Conservation (phyloP, 2,113 vertebrate genomes). For the Phylloscopus trochilus region DNA sequence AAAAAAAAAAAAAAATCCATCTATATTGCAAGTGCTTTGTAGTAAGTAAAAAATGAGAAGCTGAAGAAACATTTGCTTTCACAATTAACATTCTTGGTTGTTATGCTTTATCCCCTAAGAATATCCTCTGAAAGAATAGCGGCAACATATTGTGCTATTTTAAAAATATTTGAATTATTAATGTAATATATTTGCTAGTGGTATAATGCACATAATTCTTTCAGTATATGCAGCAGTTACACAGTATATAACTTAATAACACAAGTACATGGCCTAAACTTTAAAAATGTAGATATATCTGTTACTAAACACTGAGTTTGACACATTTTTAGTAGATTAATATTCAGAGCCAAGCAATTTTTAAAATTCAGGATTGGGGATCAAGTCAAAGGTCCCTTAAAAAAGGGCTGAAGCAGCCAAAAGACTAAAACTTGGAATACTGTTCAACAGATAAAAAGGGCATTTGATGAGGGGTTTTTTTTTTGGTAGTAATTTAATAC, state of each 20-base stretch:
- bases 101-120: background rate
- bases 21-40: background rate
- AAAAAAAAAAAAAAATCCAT: background rate
- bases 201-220: background rate
- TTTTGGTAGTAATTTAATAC: background rate
- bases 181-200: background rate
- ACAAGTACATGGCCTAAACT: background rate
- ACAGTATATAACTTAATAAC: background rate
- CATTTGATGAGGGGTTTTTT: background rate
- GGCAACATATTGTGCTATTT: background rate
- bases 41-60: background rate
- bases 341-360: background rate
- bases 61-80: background rate
- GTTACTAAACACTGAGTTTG: background rate
- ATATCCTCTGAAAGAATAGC: background rate
- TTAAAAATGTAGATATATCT: background rate
- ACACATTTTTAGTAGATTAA: background rate
- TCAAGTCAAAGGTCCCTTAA: background rate
- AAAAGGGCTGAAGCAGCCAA: background rate
- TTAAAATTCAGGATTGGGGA: background rate
- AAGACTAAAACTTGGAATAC: background rate
- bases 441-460: background rate
- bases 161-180: conserved; percentile 14
- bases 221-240: background rate
- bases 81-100: background rate